Conservation (phyloP, 30 jellyfish, hydroid and myxozoan species). For the Rhopilema esculentum region DNA sequence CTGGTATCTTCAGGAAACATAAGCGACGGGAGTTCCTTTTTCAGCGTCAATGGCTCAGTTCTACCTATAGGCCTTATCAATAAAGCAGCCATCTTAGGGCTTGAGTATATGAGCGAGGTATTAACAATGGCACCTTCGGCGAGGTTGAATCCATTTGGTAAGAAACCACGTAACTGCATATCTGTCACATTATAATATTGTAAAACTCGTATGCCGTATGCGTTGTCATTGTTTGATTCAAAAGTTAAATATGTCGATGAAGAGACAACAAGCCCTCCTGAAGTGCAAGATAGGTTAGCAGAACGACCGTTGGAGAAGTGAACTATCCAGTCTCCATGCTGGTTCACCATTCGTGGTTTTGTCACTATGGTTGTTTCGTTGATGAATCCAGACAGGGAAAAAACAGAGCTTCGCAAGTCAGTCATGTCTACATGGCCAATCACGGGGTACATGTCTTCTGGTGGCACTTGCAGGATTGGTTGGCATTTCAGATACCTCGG, state of each 20-base stretch:
- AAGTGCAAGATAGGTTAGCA: background rate
- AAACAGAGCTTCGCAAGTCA: background rate
- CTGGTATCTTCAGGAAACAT: conserved; percentile 12
- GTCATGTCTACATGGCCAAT: conserved; percentile 51
- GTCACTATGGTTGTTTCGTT: conserved; percentile 29
- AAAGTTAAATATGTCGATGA: conserved; percentile 8
- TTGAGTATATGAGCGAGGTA: background rate
- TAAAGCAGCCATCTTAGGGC: conserved; percentile 23
- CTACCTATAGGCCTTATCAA: conserved; percentile 53
- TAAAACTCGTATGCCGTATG: conserved; percentile 36
- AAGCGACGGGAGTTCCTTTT: background rate
- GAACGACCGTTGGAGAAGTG: conserved; percentile 17
- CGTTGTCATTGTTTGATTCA: background rate
- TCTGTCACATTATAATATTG: conserved; percentile 7
- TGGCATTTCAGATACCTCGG: conserved; percentile 44
- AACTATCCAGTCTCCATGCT: conserved; percentile 35
- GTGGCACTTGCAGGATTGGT: background rate
- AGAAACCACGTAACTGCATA: background rate
- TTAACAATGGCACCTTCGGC: background rate
- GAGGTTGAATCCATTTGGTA: background rate
- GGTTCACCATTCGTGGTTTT: background rate
- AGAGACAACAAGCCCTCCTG: conserved; percentile 26
- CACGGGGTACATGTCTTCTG: conserved; percentile 13
- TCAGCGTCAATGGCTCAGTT: conserved; percentile 9
- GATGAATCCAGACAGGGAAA: conserved; percentile 17